Evolutionary conservation across 35 echinoderm and acorn worm species (phyloP).

Genomic region (Anneissia japonica): DNA sequence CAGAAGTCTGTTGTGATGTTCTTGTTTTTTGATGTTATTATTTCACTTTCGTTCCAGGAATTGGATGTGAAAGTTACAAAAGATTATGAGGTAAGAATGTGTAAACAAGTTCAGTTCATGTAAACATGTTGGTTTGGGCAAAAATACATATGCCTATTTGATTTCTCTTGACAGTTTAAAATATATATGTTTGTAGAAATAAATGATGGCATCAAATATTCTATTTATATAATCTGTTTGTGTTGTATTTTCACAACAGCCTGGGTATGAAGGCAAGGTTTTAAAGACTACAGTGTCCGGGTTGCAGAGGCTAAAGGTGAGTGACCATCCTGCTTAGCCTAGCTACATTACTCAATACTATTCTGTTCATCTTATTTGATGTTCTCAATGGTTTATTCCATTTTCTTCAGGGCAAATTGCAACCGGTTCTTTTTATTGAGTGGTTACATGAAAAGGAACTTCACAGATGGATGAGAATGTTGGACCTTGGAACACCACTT

Average conservation of each 20-base stretch:
- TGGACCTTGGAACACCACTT: conserved; percentile 18
- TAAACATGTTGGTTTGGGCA: too few species aligned
- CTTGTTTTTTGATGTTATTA: too few species aligned
- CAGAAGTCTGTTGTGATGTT: too few species aligned
- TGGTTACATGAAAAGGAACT: background rate
- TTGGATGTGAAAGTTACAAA: background rate
- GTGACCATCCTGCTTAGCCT: background rate
- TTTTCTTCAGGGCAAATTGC: conserved; percentile 20
- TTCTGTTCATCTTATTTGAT: background rate
- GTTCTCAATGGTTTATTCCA: background rate
- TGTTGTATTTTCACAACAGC: background rate
- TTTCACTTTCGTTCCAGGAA: too few species aligned
- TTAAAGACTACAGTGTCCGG: conserved; percentile 9
- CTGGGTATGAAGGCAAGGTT: background rate
- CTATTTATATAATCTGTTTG: background rate
- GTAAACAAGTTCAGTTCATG: background rate
- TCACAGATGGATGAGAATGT: background rate
- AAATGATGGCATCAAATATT: background rate
- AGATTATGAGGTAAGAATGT: conserved; percentile 15
- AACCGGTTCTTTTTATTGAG: conserved; percentile 1
- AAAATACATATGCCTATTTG: conserved; percentile 1
- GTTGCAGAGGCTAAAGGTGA: conserved; percentile 25
- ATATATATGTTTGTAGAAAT: conserved; percentile 12
- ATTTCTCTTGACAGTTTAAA: conserved; percentile 17
- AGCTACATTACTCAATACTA: background rate